Conservation (phyloP, 2,797 vertebrate genomes). For the Apogon hyalosoma region DNA sequence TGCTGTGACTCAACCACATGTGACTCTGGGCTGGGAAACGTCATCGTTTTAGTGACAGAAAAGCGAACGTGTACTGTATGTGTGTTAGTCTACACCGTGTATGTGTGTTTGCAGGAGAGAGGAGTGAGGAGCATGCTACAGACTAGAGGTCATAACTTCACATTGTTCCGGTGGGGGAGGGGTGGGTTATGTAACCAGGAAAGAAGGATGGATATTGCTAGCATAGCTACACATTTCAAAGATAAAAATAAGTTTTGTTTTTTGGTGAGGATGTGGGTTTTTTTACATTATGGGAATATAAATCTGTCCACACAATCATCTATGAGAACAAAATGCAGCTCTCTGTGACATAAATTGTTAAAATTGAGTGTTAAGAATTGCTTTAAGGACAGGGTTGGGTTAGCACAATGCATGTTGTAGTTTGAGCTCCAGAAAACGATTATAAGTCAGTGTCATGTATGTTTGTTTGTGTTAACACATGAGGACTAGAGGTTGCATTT, state of each 20-base stretch:
- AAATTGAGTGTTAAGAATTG: too few species aligned
- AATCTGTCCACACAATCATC: too few species aligned
- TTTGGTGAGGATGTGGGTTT: constrained; percentile 7
- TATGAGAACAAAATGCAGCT: too few species aligned
- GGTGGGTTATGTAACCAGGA: constrained; percentile 56
- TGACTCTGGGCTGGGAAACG: constrained; percentile 41
- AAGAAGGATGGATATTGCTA: constrained; percentile 54
- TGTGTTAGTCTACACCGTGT: neutral
- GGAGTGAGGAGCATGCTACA: constrained; percentile 28
- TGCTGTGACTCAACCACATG: constrained; percentile 60
- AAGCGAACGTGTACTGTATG: constrained; percentile 6
- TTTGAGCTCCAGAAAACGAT: too few species aligned
- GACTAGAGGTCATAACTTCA: constrained; percentile 59
- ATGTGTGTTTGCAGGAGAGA: constrained; percentile 25
- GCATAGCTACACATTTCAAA: constrained; percentile 30
- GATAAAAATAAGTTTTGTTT: constrained; percentile 12
- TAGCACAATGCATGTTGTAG: too few species aligned
- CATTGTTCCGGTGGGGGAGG: constrained; percentile 37
- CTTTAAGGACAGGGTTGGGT: too few species aligned
- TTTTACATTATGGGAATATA: too few species aligned
- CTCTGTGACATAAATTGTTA: too few species aligned
- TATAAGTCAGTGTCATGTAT: constrained; percentile 1
- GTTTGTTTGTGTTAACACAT: constrained; percentile 12
- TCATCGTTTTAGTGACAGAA: constrained; percentile 42
- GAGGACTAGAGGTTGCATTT: constrained; percentile 5